These are phyloP conservation scores for Cryptotermes secundus DNA, from an alignment of 1,140 invertebrate genomes.

Conservation along the genomic window DNA sequence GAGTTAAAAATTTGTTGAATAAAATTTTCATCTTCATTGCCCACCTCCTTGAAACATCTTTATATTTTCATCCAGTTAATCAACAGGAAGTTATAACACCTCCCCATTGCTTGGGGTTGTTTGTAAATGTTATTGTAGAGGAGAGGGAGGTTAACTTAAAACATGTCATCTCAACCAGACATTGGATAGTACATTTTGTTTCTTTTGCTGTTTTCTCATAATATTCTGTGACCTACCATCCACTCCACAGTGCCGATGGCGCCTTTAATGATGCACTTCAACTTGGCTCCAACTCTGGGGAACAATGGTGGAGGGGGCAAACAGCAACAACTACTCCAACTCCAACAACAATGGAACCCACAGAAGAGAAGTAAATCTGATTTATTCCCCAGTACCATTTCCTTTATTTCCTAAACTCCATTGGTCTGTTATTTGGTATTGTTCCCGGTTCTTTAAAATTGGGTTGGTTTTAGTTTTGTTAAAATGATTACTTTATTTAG, in stretches of 20 bases:
- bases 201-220: constrained; percentile 32
- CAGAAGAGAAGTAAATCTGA: constrained; percentile 59
- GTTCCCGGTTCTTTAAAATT: constrained; percentile 17
- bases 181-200: constrained; percentile 26
- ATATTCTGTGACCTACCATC: constrained; percentile 34
- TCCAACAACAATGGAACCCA: constrained; percentile 60
- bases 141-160: background rate
- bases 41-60: background rate
- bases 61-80: background rate
- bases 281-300: constrained; percentile 50
- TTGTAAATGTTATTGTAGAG: background rate
- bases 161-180: background rate
- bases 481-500: background rate
- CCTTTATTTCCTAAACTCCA: background rate
- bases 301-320: constrained; percentile 53
- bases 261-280: constrained; percentile 60
- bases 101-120: background rate
- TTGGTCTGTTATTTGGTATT: constrained; percentile 5
- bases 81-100: background rate
- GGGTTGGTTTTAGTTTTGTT: background rate
- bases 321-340: constrained; percentile 58
- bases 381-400: constrained; percentile 34
- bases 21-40: background rate
- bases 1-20: background rate
- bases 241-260: constrained; percentile 34